phyloP scores from a whole-genome alignment of 2,888 invertebrate genomes.

The Sepiola atlantica region DNA sequence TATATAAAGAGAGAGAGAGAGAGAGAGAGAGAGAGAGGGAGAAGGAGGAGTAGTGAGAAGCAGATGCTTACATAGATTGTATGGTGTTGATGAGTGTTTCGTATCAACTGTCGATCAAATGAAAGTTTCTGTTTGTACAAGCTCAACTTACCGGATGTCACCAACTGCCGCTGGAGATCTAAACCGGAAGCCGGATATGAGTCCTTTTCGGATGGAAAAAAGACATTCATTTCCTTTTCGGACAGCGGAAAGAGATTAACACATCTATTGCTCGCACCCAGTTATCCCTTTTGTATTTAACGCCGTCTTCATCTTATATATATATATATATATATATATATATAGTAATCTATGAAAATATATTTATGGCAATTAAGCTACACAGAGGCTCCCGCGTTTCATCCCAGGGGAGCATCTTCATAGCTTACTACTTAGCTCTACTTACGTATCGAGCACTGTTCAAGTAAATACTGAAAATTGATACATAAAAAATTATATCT shows the following conservation, averaged over 20 bases:
- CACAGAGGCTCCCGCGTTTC: too few relatives aligned
- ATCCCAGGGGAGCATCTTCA: too few relatives aligned
- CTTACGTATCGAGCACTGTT: too few relatives aligned
- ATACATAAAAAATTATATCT: too few relatives aligned
- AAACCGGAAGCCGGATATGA: slow-evolving; percentile 4
- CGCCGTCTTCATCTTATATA: neutral
- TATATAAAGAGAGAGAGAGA: neutral
- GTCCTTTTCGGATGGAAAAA: neutral
- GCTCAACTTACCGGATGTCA: neutral
- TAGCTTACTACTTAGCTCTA: too few relatives aligned
- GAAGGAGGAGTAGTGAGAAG: neutral
- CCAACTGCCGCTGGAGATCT: neutral
- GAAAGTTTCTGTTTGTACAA: slow-evolving; percentile 22
- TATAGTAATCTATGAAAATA: too few relatives aligned
- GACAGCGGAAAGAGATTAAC: neutral
- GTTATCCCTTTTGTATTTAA: neutral
- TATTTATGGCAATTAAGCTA: too few relatives aligned
- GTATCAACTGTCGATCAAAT: neutral
- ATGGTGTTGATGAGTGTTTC: neutral
- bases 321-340: too few relatives aligned
- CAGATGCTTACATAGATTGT: neutral
- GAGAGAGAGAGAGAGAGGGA: neutral
- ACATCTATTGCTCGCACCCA: neutral
- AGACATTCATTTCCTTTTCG: neutral
- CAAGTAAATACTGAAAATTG: too few relatives aligned